These are phyloP conservation scores for Callyntrura guangdongensis DNA, from an alignment of 2,888 invertebrate genomes.

Conservation along the genomic window DNA sequence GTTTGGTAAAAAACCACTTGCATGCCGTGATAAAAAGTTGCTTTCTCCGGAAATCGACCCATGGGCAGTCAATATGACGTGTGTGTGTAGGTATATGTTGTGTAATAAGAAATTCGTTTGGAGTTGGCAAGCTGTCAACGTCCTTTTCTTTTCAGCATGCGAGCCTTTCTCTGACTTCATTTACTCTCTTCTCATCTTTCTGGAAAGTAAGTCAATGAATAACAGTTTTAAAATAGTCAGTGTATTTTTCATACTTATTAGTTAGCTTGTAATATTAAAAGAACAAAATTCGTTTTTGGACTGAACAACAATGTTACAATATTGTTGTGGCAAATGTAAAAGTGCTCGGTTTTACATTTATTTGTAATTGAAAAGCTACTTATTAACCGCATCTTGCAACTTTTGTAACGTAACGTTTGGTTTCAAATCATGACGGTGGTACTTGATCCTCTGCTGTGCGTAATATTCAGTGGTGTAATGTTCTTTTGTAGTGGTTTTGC, in stretches of 20 bases:
- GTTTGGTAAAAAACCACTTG: not conserved
- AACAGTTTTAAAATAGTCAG: too few relatives aligned
- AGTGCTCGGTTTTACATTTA: not conserved
- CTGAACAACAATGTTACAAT: not conserved
- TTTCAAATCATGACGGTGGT: slow-evolving; percentile 35
- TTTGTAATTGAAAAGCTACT: not conserved
- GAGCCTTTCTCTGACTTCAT: not conserved
- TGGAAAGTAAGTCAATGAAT: not conserved
- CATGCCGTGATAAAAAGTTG: not conserved
- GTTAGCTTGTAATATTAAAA: too few relatives aligned
- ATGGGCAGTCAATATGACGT: slow-evolving; percentile 33
- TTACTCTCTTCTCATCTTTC: not conserved
- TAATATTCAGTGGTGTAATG: slow-evolving; percentile 74
- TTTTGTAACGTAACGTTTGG: too few relatives aligned
- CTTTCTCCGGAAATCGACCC: slow-evolving; percentile 55
- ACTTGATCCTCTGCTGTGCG: slow-evolving; percentile 59
- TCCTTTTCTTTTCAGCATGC: not conserved
- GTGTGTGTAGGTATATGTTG: too few relatives aligned
- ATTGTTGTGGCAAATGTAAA: not conserved
- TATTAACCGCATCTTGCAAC: too few relatives aligned
- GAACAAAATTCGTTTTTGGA: not conserved
- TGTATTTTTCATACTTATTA: too few relatives aligned
- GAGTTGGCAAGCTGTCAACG: slow-evolving; percentile 26
- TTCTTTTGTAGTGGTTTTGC: slow-evolving; percentile 74
- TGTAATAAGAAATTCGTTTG: not conserved